Base-by-base conservation (phyloP, 2,113 vertebrate genomes). In the Menura novaehollandiae region DNA sequence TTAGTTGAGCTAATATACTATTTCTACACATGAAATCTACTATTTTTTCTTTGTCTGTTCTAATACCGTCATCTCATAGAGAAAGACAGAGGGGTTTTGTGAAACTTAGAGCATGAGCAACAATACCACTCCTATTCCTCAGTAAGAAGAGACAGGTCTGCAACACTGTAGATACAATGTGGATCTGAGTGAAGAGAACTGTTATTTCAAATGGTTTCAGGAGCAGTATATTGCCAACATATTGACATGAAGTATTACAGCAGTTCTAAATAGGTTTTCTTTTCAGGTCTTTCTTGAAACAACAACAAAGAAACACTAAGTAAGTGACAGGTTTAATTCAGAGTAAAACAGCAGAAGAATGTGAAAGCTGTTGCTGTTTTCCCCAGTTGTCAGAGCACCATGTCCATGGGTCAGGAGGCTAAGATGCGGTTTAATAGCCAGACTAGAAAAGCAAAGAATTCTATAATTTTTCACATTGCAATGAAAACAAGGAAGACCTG, bases 11-110 rank as follows among this genome's bases (percentile, higher is more conserved):
- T 68, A 58, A 30, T 17, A 58, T 2, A 26, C 4, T 53, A 21
- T 44, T 83, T 85, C 11, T 33, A 87, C 4, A 10, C 2, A 15
- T 3, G 8, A 72, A 62, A 64, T 37, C 22, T 53, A 39, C 10
- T 47, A 3, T 52, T 71, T 82, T 69, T 71, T 2, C 1, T 18
- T 71, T 89, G 6, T 47, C 11, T 73, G 11, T n/a, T 83, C 13
- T 64, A 76, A 20, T 32, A 51, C 2, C 7, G 10, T 37, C 5
- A 49, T 58, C 28, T 73, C 1, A 1, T 2, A n/a, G 32, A 66
- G 9, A 39, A 79, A 66, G 14, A 2, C 3, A 22, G 23, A 59
- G 3, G 1, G 0, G 7, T 66, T 56, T 58, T 71, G 6, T 53
- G 52, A 82, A 44, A 46, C 11, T 32, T 49, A 24, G 6, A 67